Percentiles rank a stretch among this genome's conserved stretches.
Conservation (phyloP, 2,888 invertebrate genomes). For the Troides aeacus region DNA sequence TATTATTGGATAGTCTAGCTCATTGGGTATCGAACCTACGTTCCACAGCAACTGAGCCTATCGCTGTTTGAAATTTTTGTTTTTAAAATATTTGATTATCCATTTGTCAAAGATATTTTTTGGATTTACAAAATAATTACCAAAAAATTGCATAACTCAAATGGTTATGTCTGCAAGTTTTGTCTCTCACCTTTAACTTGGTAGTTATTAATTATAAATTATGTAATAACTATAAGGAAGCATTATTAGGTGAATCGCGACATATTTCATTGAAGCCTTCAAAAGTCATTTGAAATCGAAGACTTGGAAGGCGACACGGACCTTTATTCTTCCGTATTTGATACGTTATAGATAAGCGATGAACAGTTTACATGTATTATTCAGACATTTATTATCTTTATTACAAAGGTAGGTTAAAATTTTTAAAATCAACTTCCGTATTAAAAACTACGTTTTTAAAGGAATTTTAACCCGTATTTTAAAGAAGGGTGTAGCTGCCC, state of each 20-base stretch:
- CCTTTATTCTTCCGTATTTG: slow-evolving; percentile 10
- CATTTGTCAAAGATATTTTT: too few relatives aligned
- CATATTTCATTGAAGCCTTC: slow-evolving; percentile 1
- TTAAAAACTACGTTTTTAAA: too few relatives aligned
- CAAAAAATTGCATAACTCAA: not conserved
- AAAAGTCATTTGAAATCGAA: not conserved
- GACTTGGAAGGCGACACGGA: not conserved
- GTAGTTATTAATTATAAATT: not conserved
- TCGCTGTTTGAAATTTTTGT: too few relatives aligned
- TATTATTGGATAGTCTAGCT: too few relatives aligned
- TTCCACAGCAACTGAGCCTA: too few relatives aligned
- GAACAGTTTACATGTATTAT: not conserved
- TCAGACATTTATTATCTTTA: not conserved
- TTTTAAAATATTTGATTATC: too few relatives aligned
- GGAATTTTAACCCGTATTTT: too few relatives aligned
- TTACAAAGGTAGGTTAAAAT: not conserved
- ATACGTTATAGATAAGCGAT: not conserved
- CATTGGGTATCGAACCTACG: too few relatives aligned
- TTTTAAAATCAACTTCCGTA: not conserved
- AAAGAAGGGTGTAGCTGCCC: too few relatives aligned
- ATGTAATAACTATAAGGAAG: slow-evolving; percentile 6
- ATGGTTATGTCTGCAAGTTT: too few relatives aligned
- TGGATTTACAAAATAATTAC: too few relatives aligned
- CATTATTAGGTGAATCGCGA: not conserved
- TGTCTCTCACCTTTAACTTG: not conserved